Percentiles rank a stretch among this genome's conserved stretches.
phyloP scores from a whole-genome alignment of 2,797 vertebrate genomes.

The Phataginus tetradactyla region DNA sequence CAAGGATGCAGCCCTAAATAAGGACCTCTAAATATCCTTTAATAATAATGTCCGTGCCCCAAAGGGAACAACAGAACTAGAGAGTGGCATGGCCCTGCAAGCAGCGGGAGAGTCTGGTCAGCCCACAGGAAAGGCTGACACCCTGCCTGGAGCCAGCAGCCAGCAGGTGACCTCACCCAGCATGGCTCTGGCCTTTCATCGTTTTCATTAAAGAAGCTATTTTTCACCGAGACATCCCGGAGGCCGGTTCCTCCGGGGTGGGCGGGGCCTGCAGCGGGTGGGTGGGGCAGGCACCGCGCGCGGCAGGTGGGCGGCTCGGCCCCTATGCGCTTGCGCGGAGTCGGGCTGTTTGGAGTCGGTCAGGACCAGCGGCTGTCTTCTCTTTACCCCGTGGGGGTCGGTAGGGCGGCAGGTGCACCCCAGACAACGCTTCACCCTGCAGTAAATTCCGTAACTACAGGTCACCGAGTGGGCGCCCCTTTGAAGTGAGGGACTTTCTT shows the following conservation, averaged over 20 bases:
- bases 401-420: conserved; percentile 81
- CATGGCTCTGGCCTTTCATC: not conserved
- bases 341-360: not conserved
- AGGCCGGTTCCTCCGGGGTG: not conserved
- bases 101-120: not conserved
- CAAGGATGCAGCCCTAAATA: not conserved
- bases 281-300: not conserved
- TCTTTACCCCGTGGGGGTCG: not conserved
- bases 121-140: not conserved
- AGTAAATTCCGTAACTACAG: conserved; percentile 86
- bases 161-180: not conserved
- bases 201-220: conserved; percentile 45
- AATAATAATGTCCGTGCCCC: not conserved
- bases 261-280: not conserved
- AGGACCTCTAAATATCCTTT: conserved; percentile 18
- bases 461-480: conserved; percentile 81
- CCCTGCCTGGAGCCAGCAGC: not conserved
- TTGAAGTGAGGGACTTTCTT: conserved; percentile 86
- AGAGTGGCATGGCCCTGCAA: not conserved
- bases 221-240: not conserved
- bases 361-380: rapidly evolving
- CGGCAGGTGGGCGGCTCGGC: not conserved
- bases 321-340: rapidly evolving
- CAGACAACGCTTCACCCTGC: conserved; percentile 76
- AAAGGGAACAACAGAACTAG: not conserved